A percentile compares a stretch with the other conserved stretches of the same genome.
phyloP scores from a whole-genome alignment of 2,797 vertebrate species.

The Dipus sagitta region DNA sequence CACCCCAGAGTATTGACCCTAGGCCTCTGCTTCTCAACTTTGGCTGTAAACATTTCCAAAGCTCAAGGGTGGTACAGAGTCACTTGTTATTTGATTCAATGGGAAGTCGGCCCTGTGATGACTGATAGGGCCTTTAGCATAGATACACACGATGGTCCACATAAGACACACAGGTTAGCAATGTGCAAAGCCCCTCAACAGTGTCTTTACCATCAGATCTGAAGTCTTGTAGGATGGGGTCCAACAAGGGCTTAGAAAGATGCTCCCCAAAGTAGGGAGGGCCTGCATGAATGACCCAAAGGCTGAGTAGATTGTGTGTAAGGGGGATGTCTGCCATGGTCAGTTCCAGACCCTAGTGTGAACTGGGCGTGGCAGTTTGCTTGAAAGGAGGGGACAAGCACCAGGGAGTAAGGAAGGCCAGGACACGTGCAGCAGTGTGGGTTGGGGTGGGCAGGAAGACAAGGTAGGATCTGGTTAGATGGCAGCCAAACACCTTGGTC shows the following conservation, averaged over 20 bases:
- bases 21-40: background rate
- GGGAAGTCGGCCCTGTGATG: slow-evolving; percentile 41
- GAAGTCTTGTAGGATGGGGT: background rate
- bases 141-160: slow-evolving; percentile 51
- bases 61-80: background rate
- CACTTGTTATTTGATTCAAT: slow-evolving; percentile 34
- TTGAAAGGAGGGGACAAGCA: background rate
- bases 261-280: background rate
- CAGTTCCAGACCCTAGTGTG: slow-evolving; percentile 24
- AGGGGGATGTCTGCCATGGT: background rate
- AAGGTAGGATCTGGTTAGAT: slow-evolving; percentile 21
- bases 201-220: background rate
- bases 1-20: background rate
- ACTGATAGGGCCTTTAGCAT: slow-evolving; percentile 65
- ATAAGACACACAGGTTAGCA: slow-evolving; percentile 10
- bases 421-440: background rate
- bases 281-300: background rate
- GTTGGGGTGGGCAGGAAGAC: background rate
- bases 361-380: background rate
- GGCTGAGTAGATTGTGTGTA: background rate
- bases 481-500: background rate
- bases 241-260: background rate
- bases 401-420: background rate
- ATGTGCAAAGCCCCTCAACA: slow-evolving; percentile 47
- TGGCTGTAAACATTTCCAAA: background rate